Base-by-base conservation (phyloP, 2,113 vertebrate genomes). In the Cottus gobio region DNA sequence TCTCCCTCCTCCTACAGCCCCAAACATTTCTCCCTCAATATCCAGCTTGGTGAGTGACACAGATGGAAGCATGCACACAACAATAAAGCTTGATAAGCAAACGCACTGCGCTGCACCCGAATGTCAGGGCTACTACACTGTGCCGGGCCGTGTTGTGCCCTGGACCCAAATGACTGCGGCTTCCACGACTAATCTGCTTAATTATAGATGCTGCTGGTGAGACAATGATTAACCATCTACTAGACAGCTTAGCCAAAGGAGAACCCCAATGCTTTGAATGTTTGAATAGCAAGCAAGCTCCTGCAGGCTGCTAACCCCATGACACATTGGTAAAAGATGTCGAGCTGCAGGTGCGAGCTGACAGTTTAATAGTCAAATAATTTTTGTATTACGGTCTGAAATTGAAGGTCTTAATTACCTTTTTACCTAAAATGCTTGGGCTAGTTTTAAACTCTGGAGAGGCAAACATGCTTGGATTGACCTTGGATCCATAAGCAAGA, bases 171-270 rank as follows among this genome's bases (percentile, higher is more conserved):
- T 75, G 57, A 77, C 73, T 83, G 63, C 5, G 9, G 37, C 37
- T 15, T 75, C 39, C 82, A 52, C 52, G 67, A 28, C 44, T 85
- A 80, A 86, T 84, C 84, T 83, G 75, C 39, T 75, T 80, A 70
- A 87, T 86, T 82, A 87, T 76, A 81, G 69, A 81, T 79, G 69
- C 48, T 85, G 89, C 72, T 89, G 77, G 81, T 75, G 71, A 83
- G 39, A 82, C 72, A 80, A 79, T 71, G 77, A 84, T 81, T 85
- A 85, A 80, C 85, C 71, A 81, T 79, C 74, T 52, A 48, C 69
- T 66, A 65, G 52, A 26, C 73, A 65, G 69, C 30, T 87, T 79
- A 77, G 63, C 57, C 26, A 77, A 54, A 82, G 69, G 26, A 69
- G 52, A 68, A 57, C 75, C 57, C 56, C 13, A 7, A 36, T 66